A percentile compares a stretch with the other conserved stretches of the same genome.
Evolutionary conservation across 2,113 vertebrate species (phyloP).

Genomic region (Proterorhinus semilunaris): DNA sequence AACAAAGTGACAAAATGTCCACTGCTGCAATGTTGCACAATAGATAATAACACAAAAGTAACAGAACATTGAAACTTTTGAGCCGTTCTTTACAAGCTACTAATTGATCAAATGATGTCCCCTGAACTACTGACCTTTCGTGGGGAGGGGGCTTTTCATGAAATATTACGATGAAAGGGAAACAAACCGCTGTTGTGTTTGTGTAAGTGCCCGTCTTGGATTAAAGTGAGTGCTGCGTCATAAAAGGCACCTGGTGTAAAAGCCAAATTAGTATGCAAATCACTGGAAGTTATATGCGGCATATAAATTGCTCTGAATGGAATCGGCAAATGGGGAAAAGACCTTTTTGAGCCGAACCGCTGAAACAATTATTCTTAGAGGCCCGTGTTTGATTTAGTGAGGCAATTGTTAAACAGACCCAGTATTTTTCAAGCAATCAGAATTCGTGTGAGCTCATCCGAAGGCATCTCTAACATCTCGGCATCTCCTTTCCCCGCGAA

Average conservation of each 20-base stretch:
- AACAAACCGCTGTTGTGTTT: neutral
- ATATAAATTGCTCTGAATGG: neutral
- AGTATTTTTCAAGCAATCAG: slow-evolving; percentile 19
- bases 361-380: neutral
- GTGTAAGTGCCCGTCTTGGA: too few relatives aligned
- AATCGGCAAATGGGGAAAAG: neutral
- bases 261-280: neutral
- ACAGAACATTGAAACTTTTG: too few relatives aligned
- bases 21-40: too few relatives aligned
- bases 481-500: neutral
- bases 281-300: neutral
- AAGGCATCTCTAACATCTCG: slow-evolving; percentile 7
- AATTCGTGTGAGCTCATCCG: slow-evolving; percentile 1
- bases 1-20: too few relatives aligned
- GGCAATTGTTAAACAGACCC: slow-evolving; percentile 2
- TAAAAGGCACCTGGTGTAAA: neutral
- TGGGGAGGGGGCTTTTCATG: too few relatives aligned
- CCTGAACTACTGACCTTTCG: too few relatives aligned
- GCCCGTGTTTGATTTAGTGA: slow-evolving; percentile 1
- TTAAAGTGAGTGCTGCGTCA: too few relatives aligned
- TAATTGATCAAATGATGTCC: too few relatives aligned
- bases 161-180: neutral
- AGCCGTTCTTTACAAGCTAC: too few relatives aligned
- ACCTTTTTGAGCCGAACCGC: neutral
- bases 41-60: too few relatives aligned